phyloP scores from a whole-genome alignment of 2,113 vertebrate genomes.

The Carassius gibelio region DNA sequence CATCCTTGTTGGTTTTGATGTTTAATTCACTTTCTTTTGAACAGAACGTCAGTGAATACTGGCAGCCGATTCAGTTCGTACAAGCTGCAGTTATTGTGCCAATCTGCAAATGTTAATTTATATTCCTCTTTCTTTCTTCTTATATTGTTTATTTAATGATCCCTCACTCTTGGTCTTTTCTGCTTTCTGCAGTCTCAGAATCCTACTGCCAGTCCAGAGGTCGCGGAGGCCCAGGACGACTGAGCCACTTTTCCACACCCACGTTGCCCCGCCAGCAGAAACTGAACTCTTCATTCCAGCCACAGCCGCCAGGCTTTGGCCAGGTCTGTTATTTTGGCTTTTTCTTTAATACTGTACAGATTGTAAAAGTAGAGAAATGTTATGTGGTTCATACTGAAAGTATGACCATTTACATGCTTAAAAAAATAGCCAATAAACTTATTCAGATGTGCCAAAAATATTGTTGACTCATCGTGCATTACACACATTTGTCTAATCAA shows the following conservation, averaged over 20 bases:
- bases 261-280: conserved; percentile 84
- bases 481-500: not conserved
- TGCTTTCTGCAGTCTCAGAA: conserved; percentile 71
- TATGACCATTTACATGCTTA: too few species aligned
- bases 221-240: conserved; percentile 81
- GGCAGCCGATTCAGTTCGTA: not conserved
- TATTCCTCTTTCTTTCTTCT: not conserved
- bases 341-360: not conserved
- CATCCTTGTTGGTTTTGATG: not conserved
- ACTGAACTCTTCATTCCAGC: conserved; percentile 81
- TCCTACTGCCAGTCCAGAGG: conserved; percentile 86
- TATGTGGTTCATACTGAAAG: not conserved
- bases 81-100: not conserved
- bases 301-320: conserved; percentile 84
- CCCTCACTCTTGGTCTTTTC: not conserved
- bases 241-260: conserved; percentile 77
- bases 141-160: not conserved
- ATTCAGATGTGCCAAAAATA: too few species aligned
- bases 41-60: not conserved
- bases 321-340: conserved; percentile 77
- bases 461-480: not conserved
- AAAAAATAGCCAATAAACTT: too few species aligned
- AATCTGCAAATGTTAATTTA: conserved; percentile 26
- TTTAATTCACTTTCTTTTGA: conserved; percentile 4
- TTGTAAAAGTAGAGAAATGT: not conserved